Percentiles rank a stretch among this genome's conserved stretches.
Conservation (phyloP, 2,797 vertebrate genomes). For the Pseudochirops corinnae region DNA sequence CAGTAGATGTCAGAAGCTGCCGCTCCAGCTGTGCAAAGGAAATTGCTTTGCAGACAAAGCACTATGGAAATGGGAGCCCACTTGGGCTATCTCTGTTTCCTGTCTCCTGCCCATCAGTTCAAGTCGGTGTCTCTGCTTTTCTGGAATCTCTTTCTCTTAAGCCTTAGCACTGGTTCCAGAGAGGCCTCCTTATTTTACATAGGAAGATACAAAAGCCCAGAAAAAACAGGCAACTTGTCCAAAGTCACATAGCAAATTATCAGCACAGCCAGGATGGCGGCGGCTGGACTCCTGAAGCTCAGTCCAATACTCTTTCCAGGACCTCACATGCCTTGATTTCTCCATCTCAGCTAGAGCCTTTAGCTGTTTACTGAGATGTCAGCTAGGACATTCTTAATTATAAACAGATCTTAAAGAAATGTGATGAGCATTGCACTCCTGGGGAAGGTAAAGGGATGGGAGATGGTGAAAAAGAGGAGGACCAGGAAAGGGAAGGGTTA, state of each 20-base stretch:
- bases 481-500: not conserved
- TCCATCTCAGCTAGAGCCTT: not conserved
- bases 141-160: not conserved
- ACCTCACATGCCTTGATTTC: not conserved
- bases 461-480: accelerated
- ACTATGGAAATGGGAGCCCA: not conserved
- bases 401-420: not conserved
- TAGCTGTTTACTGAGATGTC: not conserved
- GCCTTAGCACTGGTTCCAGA: not conserved
- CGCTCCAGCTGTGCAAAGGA: not conserved
- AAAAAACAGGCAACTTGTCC: not conserved
- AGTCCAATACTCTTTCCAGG: not conserved
- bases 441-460: too few relatives aligned
- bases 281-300: not conserved
- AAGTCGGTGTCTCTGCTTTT: not conserved
- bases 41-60: not conserved
- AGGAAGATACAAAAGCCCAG: not conserved
- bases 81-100: not conserved
- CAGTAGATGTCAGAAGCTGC: not conserved
- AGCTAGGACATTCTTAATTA: not conserved
- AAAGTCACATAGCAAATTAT: not conserved
- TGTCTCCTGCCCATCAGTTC: not conserved
- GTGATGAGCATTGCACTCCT: not conserved
- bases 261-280: not conserved
- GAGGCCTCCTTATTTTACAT: not conserved